These are phyloP conservation scores for Geothlypis trichas DNA, from an alignment of 2,113 vertebrate species.

Conservation along the genomic window DNA sequence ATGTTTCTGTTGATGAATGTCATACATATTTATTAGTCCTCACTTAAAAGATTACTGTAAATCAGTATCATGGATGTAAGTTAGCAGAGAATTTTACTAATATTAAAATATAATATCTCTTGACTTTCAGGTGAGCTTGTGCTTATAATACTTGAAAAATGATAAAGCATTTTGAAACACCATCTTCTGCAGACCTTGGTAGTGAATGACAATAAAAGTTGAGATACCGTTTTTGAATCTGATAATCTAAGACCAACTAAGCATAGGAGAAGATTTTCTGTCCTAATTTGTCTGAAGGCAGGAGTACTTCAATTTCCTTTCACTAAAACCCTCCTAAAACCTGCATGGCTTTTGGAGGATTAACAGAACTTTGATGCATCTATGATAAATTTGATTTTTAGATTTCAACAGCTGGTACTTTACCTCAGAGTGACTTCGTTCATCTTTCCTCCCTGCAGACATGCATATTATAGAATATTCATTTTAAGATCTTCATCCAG, in stretches of 20 bases:
- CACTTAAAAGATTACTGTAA: neutral
- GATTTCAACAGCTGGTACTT: neutral
- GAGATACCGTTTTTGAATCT: neutral
- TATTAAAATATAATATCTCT: neutral
- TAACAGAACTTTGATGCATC: conserved; percentile 37
- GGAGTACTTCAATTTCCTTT: neutral
- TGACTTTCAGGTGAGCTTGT: neutral
- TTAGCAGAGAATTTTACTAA: neutral
- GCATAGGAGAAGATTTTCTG: neutral
- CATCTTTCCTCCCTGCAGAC: neutral
- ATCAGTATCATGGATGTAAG: neutral
- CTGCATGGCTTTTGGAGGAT: conserved; percentile 32
- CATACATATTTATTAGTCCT: neutral
- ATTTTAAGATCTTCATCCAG: conserved; percentile 26
- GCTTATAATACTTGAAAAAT: neutral
- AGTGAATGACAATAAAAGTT: neutral
- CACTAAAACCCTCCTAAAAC: conserved; percentile 41
- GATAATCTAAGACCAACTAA: neutral
- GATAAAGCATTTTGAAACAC: neutral
- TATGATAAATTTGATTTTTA: conserved; percentile 51
- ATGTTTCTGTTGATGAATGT: neutral
- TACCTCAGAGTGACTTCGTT: neutral
- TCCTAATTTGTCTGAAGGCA: conserved; percentile 29
- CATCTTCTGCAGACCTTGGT: neutral
- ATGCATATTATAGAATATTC: neutral